Conservation (phyloP, 2,888 invertebrate species). For the Drosophila affinis region DNA sequence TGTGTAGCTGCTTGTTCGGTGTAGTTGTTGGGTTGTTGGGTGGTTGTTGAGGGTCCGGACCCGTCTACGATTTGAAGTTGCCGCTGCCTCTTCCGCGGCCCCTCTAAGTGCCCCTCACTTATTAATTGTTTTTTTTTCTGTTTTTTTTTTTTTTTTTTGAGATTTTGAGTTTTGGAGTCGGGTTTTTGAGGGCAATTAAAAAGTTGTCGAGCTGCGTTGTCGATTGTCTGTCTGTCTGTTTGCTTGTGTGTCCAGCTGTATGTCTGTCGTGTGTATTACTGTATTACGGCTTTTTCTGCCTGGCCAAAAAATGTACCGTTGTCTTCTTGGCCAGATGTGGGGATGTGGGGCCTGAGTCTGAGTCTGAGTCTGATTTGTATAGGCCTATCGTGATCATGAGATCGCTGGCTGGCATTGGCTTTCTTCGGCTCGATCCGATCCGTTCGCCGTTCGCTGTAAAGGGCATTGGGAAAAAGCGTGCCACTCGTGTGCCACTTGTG, state of each 20-base stretch:
- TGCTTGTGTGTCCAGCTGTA: constrained; percentile 42
- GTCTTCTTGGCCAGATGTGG: constrained; percentile 26
- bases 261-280: constrained; percentile 30
- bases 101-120: constrained; percentile 11
- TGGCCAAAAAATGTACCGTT: constrained; percentile 64
- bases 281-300: constrained; percentile 63
- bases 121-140: constrained; percentile 26
- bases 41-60: constrained; percentile 40
- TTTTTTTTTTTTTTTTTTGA: constrained; percentile 34
- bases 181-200: constrained; percentile 68
- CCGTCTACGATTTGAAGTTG: constrained; percentile 51
- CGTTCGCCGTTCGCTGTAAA: neutral
- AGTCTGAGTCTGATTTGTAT: constrained; percentile 15
- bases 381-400: constrained; percentile 25
- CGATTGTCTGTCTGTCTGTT: constrained; percentile 40
- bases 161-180: constrained; percentile 26
- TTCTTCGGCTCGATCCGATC: constrained; percentile 11
- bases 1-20: constrained; percentile 1
- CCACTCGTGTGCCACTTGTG: neutral
- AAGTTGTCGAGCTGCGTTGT: constrained; percentile 62
- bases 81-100: constrained; percentile 1
- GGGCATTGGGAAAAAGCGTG: neutral
- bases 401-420: constrained; percentile 1
- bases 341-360: neutral
- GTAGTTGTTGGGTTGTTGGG: constrained; percentile 3